Evolutionary conservation across 2,797 vertebrate species (phyloP).

Genomic region (Holocentrus rufus): DNA sequence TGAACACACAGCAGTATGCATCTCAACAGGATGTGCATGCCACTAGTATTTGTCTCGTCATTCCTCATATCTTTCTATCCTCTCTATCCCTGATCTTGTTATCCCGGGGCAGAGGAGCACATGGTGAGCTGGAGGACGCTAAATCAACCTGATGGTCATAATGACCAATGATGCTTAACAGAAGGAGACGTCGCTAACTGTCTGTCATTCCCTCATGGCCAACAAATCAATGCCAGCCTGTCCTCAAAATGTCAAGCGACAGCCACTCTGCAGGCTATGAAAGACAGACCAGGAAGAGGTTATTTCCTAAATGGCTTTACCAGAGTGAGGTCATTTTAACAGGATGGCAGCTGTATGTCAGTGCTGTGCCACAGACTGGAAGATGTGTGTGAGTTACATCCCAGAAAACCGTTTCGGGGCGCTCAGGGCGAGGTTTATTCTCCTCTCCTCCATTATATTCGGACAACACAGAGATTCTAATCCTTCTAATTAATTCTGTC

Average conservation of each 20-base stretch:
- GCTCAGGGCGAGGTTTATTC: constrained; percentile 28
- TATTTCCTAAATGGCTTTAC: constrained; percentile 68
- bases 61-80: constrained; percentile 45
- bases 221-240: constrained; percentile 73
- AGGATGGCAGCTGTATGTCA: constrained; percentile 44
- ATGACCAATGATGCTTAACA: constrained; percentile 71
- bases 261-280: constrained; percentile 52
- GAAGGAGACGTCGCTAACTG: constrained; percentile 66
- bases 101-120: constrained; percentile 42
- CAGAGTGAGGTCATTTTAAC: constrained; percentile 54
- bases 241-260: constrained; percentile 75
- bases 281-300: constrained; percentile 60
- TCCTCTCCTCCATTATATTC: constrained; percentile 49
- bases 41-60: background rate
- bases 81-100: constrained; percentile 46
- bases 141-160: constrained; percentile 70
- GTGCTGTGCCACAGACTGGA: constrained; percentile 36
- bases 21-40: background rate
- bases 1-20: constrained; percentile 18
- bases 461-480: constrained; percentile 69
- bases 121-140: constrained; percentile 36
- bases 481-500: constrained; percentile 75
- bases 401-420: constrained; percentile 41
- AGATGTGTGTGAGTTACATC: constrained; percentile 55
- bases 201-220: constrained; percentile 55